Base-by-base conservation (phyloP, 2,888 invertebrate species). In the Eristalinus sepulchralis region DNA sequence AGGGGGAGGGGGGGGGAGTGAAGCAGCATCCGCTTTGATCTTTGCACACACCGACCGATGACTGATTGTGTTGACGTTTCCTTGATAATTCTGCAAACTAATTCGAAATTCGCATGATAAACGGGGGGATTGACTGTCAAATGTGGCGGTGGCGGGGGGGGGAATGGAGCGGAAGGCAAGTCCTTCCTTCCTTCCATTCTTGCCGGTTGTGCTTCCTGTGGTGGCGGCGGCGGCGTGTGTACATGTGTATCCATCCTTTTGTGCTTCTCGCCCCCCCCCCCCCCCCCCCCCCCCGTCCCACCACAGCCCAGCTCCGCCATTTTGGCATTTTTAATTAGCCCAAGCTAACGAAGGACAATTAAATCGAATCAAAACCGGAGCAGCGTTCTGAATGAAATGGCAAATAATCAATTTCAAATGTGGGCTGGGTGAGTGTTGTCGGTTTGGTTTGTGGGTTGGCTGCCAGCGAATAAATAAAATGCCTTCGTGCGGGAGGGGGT, bases 341-440 rank as follows among this genome's bases (percentile, higher is more conserved):
- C 73, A 64, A 75, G 68, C 85, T 82, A 86, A 86, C 84, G 81
- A 86, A 82, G 83, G 82, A 86, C 83, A 86, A 86, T 83, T 86
- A 78, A 77, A 82, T 86, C 81, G 83, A 73, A 78, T 82, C 77
- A 78, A 77, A 82, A 78, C 71, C 71, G 82, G 73, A 73, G 64
- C 59, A 75, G 39, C 39, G 64, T 82, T 73, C 77, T 77, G 77
- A 83, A 73, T 83, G 75, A 79, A 86, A 83, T 79, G 39, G 83
- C 79, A 86, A 83, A 86, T 83, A 86, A 86, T 86, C 83, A 83
- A 86, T 86, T 83, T 83, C 75, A 79, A 86, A 83, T 83, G 83
- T 82, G 72, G 67, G 72, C 77, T 27, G 70, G 47, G 55, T 64
- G 63, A 73, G 60, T 27, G 60, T 67, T 71, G 27, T 80, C 33